These are phyloP conservation scores for Polypedilum pembai DNA, from an alignment of 1,140 invertebrate species.

Conservation along the genomic window DNA sequence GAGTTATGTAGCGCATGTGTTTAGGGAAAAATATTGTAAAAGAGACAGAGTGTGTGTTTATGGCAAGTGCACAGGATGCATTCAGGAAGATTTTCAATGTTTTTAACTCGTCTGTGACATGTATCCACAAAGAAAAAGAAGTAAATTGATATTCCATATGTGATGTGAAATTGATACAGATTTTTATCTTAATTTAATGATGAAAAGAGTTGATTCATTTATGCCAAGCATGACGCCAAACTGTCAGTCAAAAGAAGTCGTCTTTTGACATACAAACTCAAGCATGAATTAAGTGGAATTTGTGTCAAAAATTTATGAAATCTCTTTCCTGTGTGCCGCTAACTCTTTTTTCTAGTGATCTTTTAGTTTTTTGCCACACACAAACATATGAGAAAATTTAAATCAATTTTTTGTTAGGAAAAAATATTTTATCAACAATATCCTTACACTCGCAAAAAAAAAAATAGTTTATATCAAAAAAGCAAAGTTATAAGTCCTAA, in stretches of 20 bases:
- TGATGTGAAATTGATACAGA: not conserved
- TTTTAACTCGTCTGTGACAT: not conserved
- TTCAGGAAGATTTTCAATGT: constrained; percentile 17
- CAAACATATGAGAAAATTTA: not conserved
- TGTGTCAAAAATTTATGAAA: constrained; percentile 7
- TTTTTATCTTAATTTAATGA: constrained; percentile 1
- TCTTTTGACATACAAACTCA: constrained; percentile 1
- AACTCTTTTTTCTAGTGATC: not conserved
- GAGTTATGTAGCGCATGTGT: constrained; percentile 16
- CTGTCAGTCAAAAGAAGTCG: not conserved
- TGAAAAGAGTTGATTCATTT: constrained; percentile 12
- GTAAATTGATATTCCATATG: constrained; percentile 1
- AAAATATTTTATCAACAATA: too few relatives aligned
- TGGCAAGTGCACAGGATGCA: constrained; percentile 9
- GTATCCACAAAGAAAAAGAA: not conserved
- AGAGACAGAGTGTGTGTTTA: not conserved
- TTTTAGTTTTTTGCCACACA: not conserved
- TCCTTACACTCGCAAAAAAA: too few relatives aligned
- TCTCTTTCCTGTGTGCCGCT: not conserved
- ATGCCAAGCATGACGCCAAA: constrained; percentile 8
- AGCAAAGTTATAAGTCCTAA: too few relatives aligned
- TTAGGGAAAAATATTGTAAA: not conserved
- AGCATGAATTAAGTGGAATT: constrained; percentile 12
- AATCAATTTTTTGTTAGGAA: not conserved
- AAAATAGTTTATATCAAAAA: too few relatives aligned